phyloP scores from a whole-genome alignment of 2,888 invertebrate genomes.

The Dichetophora obliterata region DNA sequence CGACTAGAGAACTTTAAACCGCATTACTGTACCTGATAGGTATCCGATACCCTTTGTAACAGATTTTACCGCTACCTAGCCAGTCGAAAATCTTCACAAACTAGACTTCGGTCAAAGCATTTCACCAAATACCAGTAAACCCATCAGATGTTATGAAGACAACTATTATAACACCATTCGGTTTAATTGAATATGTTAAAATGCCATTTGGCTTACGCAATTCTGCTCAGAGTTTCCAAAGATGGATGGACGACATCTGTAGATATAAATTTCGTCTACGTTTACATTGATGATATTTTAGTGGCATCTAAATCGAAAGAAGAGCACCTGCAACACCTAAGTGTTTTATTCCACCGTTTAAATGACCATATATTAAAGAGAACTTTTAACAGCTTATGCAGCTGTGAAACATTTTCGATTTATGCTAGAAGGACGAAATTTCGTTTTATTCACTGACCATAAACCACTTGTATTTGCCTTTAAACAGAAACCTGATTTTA shows the following conservation, averaged over 20 bases:
- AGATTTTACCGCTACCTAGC: constrained; percentile 47
- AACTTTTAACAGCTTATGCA: neutral
- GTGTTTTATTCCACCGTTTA: neutral
- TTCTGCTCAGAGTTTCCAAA: too few species aligned
- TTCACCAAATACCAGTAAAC: constrained; percentile 54
- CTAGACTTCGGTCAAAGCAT: constrained; percentile 36
- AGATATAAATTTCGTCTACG: neutral
- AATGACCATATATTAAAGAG: neutral
- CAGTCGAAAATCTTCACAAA: constrained; percentile 34
- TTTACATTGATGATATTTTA: constrained; percentile 28
- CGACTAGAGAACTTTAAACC: constrained; percentile 52
- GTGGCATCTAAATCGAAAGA: constrained; percentile 29
- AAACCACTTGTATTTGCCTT: neutral
- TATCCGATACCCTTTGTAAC: constrained; percentile 47
- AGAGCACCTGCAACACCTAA: neutral
- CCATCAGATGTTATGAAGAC: constrained; percentile 33
- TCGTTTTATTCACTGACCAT: neutral
- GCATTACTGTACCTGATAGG: neutral
- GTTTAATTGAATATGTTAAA: constrained; percentile 28
- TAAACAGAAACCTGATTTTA: neutral
- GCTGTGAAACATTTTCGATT: too few species aligned
- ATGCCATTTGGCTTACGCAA: constrained; percentile 60
- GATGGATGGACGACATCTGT: neutral
- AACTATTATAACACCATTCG: too few species aligned
- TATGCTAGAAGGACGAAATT: neutral